A percentile compares a stretch with the other conserved stretches of the same genome.
Evolutionary conservation across 2,113 vertebrate genomes (phyloP).

Genomic region (Stictonetta naevosa): DNA sequence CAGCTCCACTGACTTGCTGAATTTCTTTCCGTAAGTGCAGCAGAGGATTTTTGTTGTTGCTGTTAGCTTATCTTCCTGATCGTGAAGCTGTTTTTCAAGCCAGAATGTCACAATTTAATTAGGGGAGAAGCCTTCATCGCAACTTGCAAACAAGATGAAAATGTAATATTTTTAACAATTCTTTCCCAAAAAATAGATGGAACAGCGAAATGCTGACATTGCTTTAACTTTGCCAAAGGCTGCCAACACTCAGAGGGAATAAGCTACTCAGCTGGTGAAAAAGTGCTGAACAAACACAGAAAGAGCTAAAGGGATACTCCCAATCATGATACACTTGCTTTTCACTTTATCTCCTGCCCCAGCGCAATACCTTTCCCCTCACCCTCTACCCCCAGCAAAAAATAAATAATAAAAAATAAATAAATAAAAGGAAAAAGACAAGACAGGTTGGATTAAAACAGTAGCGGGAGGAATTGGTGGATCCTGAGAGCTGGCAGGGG

Average conservation of each 20-base stretch:
- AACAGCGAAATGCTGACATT: conserved; percentile 63
- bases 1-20: not conserved
- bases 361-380: not conserved
- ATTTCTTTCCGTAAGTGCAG: not conserved
- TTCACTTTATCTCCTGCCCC: conserved; percentile 25
- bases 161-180: conserved; percentile 25
- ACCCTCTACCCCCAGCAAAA: not conserved
- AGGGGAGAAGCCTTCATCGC: conserved; percentile 35
- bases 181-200: conserved; percentile 59
- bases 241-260: conserved; percentile 60
- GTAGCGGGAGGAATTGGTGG: conserved; percentile 59
- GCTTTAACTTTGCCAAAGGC: conserved; percentile 69
- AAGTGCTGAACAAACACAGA: conserved; percentile 71
- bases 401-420: not conserved
- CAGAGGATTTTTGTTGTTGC: not conserved
- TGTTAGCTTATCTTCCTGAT: conserved; percentile 25
- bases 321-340: conserved; percentile 32
- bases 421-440: not conserved
- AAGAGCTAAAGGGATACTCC: conserved; percentile 64
- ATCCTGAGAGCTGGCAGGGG: conserved; percentile 41
- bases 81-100: conserved; percentile 36
- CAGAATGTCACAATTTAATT: conserved; percentile 47
- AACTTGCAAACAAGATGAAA: conserved; percentile 68
- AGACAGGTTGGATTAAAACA: conserved; percentile 53
- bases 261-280: conserved; percentile 61